Evolutionary conservation across 2,888 invertebrate species (phyloP).

Genomic region (Oscheius sp.): DNA sequence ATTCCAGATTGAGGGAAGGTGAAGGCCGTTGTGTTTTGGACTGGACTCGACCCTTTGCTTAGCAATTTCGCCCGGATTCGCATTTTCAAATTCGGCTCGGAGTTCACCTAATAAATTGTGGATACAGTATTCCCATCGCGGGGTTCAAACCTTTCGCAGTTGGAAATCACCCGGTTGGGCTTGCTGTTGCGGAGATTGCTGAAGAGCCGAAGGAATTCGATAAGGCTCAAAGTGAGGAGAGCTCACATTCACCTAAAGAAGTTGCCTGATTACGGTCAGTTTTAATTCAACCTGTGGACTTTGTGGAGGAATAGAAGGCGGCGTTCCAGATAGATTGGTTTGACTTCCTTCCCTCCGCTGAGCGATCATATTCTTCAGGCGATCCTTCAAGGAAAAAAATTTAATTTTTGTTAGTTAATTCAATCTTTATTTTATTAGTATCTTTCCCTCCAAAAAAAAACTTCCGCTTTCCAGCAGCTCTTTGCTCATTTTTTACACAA

Average conservation of each 20-base stretch:
- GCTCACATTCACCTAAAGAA: constrained; percentile 44
- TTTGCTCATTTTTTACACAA: not conserved
- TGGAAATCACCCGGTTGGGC: constrained; percentile 56
- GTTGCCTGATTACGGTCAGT: not conserved
- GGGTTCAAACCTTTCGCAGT: constrained; percentile 43
- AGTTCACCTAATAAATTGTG: constrained; percentile 58
- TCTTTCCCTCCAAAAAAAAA: not conserved
- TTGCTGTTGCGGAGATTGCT: constrained; percentile 25
- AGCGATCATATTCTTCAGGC: constrained; percentile 67
- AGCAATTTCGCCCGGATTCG: constrained; percentile 64
- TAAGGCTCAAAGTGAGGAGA: constrained; percentile 64
- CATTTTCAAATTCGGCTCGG: constrained; percentile 70
- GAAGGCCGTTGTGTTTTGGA: constrained; percentile 45
- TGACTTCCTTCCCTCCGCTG: constrained; percentile 54
- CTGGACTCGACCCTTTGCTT: constrained; percentile 61
- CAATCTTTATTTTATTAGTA: not conserved
- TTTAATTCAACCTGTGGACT: constrained; percentile 29
- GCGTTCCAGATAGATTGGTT: constrained; percentile 31
- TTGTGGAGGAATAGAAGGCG: constrained; percentile 26
- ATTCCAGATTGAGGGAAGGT: constrained; percentile 38
- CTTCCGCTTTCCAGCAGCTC: not conserved
- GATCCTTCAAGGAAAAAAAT: constrained; percentile 47
- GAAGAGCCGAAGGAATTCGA: constrained; percentile 36
- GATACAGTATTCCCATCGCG: not conserved
- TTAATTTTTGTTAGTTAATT: not conserved